A percentile compares a stretch with the other conserved stretches of the same genome.
phyloP scores from a whole-genome alignment of 2,888 invertebrate species.

The Mycogona germanica region DNA sequence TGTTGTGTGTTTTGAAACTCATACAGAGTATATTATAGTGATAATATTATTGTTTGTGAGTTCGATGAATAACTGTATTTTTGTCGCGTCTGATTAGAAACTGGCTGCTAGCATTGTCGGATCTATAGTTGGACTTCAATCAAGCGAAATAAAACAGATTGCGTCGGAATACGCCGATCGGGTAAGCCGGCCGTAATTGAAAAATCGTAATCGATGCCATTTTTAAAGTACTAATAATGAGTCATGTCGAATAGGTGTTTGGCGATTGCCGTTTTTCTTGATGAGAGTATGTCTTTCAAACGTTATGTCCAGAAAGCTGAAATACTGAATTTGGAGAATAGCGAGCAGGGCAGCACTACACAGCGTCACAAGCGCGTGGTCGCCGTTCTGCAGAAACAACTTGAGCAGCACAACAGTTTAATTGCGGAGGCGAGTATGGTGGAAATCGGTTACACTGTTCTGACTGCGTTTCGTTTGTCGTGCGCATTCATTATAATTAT shows the following conservation, averaged over 20 bases:
- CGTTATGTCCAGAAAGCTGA: constrained; percentile 30
- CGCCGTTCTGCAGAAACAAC: constrained; percentile 32
- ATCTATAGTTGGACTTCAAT: constrained; percentile 45
- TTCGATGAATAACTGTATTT: neutral
- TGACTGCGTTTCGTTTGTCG: neutral
- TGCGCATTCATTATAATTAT: too few relatives aligned
- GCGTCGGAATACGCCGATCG: constrained; percentile 58
- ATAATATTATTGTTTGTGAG: too few relatives aligned
- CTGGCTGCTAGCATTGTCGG: constrained; percentile 38
- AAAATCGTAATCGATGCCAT: too few relatives aligned
- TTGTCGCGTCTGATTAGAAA: constrained; percentile 23
- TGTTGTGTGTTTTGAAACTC: too few relatives aligned
- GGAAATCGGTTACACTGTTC: neutral
- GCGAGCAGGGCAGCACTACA: constrained; percentile 24
- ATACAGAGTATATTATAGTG: too few relatives aligned
- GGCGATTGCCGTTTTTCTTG: too few relatives aligned
- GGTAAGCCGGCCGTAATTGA: too few relatives aligned
- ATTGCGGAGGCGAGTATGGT: neutral
- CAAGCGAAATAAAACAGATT: constrained; percentile 50
- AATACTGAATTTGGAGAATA: neutral
- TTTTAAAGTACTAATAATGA: too few relatives aligned
- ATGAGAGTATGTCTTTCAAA: too few relatives aligned
- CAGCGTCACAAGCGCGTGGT: constrained; percentile 34
- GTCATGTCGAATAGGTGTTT: too few relatives aligned
- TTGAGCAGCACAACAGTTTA: constrained; percentile 28